Conservation (phyloP, 2,888 invertebrate genomes). For the Poecilus cupreus region DNA sequence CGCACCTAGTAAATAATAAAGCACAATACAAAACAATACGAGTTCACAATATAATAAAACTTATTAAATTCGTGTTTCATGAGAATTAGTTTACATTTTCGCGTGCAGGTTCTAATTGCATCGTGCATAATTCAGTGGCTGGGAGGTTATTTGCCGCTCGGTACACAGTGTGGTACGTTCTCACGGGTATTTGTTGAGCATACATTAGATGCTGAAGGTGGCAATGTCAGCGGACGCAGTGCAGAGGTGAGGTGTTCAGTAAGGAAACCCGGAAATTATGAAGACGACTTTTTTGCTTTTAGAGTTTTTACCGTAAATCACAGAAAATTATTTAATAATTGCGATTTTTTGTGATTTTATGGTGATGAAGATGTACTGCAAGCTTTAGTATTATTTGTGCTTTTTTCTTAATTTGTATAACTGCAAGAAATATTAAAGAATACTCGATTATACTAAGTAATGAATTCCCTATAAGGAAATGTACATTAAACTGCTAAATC, state of each 20-base stretch:
- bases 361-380: too few species aligned
- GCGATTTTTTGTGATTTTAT: not conserved
- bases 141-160: not conserved
- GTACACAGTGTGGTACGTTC: not conserved
- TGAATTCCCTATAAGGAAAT: too few species aligned
- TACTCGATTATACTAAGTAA: too few species aligned
- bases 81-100: slow-evolving; percentile 11
- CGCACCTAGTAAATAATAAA: slow-evolving; percentile 6
- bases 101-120: slow-evolving; percentile 17
- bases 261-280: not conserved
- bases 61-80: slow-evolving; percentile 26
- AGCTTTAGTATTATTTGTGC: too few species aligned
- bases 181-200: slow-evolving; percentile 15
- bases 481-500: too few species aligned
- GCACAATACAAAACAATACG: slow-evolving; percentile 2
- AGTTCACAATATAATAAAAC: slow-evolving; percentile 1
- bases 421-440: too few species aligned
- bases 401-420: too few species aligned
- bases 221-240: not conserved
- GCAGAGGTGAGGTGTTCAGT: not conserved
- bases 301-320: not conserved
- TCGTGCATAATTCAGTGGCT: not conserved
- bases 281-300: not conserved
- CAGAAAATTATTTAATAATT: not conserved
- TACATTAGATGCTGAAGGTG: not conserved